Base-by-base conservation (phyloP, 1,140 invertebrate species). In the Zophobas morio region DNA sequence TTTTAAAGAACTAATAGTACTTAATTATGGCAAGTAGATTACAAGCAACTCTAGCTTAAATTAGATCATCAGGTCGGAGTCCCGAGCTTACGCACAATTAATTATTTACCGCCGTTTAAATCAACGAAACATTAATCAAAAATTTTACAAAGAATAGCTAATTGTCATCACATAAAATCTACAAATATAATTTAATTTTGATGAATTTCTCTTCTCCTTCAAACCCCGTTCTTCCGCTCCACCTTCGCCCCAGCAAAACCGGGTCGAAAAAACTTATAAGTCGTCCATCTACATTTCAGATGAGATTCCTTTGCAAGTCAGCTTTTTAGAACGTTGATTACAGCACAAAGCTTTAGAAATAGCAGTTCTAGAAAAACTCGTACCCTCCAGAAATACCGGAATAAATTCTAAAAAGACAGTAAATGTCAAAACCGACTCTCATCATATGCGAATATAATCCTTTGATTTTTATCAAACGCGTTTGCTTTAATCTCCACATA, bases 401-500 rank as follows among this genome's bases (percentile, higher is more conserved):
- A 20, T 20, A 20, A 51, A 51, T 51, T 51, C 49, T 20, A 20
- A 51, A 20, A 20, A 51, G 49, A 20, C 49, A 51, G 49, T 2
- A 51, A 20, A 51, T 20, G 49, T 51, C 39, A 66, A 66, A 66
- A 37, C 5, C 33, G 8, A 42, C 60, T 66, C 60, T 51, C 2
- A 20, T 20, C 6, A 66, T 42, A 66, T 66, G 60, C 32, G 37
- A 33, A 66, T 66, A 20, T 51, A 2, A 51, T 39, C 37, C 60
- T 66, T 66, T 66, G 60, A 66, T 66, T 66, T 66, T 39, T 2
- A 42, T 42, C 37, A 42, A 66, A 39, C 60, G 39, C 42, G 39
- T 33, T 66, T 34, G 39, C 60, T 66, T 46, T 66, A 66, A 66
- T 66, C 70, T 20, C 57, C 33, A 6, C 33, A 72, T 20, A 72